phyloP scores from a whole-genome alignment of 2,797 vertebrate species.

The Gambelia wislizenii region DNA sequence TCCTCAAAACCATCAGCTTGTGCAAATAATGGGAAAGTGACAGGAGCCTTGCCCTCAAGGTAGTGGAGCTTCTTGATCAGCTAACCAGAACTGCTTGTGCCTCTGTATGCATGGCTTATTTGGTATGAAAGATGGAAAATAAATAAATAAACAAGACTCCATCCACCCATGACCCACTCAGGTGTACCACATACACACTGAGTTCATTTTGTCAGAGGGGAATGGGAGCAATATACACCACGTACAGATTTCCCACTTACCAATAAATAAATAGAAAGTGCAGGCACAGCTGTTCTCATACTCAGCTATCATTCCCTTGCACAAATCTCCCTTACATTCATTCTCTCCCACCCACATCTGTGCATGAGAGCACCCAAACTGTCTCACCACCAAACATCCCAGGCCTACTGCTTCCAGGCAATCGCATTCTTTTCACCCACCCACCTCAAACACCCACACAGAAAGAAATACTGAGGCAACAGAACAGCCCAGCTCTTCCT shows the following conservation, averaged over 20 bases:
- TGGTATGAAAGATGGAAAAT: not conserved
- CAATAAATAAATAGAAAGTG: not conserved
- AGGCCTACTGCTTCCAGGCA: not conserved
- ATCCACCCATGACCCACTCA: no score
- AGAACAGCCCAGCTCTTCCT: no score
- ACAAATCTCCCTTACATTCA: not conserved
- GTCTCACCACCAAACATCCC: not conserved
- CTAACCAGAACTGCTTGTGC: not conserved
- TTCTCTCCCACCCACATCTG: not conserved
- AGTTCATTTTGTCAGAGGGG: not conserved
- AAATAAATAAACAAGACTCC: not conserved
- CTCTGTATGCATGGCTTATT: not conserved
- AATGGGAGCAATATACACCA: no score
- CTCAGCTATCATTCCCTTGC: not conserved
- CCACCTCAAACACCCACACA: not conserved
- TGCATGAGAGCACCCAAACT: not conserved
- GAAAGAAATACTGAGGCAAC: not conserved
- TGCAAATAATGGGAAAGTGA: not conserved
- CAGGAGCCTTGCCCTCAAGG: no score
- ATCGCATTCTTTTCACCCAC: no score
- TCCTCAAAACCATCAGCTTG: not conserved
- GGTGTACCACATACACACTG: not conserved
- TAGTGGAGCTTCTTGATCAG: not conserved
- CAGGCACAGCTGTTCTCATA: not conserved
- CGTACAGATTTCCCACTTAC: not conserved